Evolutionary conservation across 2,797 vertebrate species (phyloP).

Genomic region (Sebastes vulpes): DNA sequence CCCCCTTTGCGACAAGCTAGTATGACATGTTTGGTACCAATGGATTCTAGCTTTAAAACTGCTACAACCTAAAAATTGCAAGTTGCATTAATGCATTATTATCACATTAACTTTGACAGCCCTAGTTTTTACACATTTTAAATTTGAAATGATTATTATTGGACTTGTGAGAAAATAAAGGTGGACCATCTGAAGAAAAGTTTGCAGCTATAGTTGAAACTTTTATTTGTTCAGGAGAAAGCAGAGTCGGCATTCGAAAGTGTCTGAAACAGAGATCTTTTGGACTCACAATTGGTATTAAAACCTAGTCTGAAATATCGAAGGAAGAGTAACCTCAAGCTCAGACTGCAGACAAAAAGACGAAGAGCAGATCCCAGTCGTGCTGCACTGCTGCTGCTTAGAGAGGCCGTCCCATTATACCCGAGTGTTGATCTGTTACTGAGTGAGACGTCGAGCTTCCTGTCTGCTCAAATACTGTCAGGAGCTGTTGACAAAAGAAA

Average conservation of each 20-base stretch:
- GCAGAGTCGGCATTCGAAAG: background rate
- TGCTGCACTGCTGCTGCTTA: background rate
- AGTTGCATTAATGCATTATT: too few species aligned
- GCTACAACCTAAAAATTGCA: too few species aligned
- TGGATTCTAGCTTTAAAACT: too few species aligned
- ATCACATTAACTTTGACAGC: too few species aligned
- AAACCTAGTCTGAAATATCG: background rate
- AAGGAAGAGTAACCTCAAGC: background rate
- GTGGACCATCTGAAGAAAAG: background rate
- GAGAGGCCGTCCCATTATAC: background rate
- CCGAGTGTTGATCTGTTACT: background rate
- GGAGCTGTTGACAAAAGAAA: background rate
- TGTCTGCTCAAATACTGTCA: background rate
- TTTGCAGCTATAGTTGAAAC: background rate
- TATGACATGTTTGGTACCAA: too few species aligned
- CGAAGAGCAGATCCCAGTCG: background rate
- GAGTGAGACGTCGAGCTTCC: constrained; percentile 7
- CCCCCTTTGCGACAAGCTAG: too few species aligned
- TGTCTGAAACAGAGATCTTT: background rate
- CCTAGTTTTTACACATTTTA: too few species aligned
- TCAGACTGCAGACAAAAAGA: background rate
- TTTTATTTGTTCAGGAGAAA: background rate
- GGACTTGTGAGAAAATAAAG: too few species aligned
- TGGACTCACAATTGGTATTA: background rate
- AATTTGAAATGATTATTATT: too few species aligned